These are phyloP conservation scores for Centropristis striata DNA, from an alignment of 2,113 vertebrate genomes.

Conservation along the genomic window DNA sequence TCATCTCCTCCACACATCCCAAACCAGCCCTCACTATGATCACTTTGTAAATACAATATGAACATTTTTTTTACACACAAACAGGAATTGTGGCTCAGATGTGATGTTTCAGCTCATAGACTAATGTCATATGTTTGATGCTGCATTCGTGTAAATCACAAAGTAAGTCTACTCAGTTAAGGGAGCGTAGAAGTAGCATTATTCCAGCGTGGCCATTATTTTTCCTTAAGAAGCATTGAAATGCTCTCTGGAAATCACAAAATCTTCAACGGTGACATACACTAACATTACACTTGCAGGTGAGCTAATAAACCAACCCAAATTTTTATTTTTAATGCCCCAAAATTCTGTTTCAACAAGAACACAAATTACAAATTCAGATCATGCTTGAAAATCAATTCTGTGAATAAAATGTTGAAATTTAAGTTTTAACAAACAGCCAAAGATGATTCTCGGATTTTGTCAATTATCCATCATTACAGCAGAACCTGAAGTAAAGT, in stretches of 20 bases:
- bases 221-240: neutral
- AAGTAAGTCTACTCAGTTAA: too few relatives aligned
- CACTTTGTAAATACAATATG: neutral
- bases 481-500: neutral
- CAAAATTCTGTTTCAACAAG: neutral
- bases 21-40: neutral
- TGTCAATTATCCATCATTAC: neutral
- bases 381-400: too few relatives aligned
- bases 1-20: neutral
- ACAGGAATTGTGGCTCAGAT: slow-evolving; percentile 4
- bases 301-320: too few relatives aligned
- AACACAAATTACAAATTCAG: too few relatives aligned
- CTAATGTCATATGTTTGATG: too few relatives aligned
- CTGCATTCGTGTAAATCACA: too few relatives aligned
- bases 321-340: too few relatives aligned
- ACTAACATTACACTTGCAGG: neutral
- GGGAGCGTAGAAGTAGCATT: too few relatives aligned
- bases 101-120: slow-evolving; percentile 2
- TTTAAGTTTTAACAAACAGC: too few relatives aligned
- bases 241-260: neutral
- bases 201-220: neutral
- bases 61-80: neutral
- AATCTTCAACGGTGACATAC: neutral
- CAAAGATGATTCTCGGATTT: too few relatives aligned
- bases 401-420: too few relatives aligned